A percentile compares a stretch with the other conserved stretches of the same genome.
phyloP scores from a whole-genome alignment of 2,113 vertebrate genomes.

The Sander lucioperca region DNA sequence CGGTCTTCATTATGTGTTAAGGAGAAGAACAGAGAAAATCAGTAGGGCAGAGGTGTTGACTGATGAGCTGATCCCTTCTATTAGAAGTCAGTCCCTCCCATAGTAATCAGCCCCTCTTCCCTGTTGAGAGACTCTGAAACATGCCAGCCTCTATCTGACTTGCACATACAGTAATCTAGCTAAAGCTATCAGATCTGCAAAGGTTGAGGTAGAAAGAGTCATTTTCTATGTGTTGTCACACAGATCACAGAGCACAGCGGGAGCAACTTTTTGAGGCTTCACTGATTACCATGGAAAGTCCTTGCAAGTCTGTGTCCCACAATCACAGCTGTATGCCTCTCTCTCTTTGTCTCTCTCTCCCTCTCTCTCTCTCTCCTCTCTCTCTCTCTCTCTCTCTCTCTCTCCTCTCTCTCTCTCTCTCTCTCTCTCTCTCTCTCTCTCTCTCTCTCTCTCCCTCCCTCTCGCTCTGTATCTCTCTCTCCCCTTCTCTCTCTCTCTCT shows the following conservation, averaged over 20 bases:
- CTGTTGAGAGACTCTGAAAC: neutral
- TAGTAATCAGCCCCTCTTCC: neutral
- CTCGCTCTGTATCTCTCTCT: no score
- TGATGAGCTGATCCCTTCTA: slow-evolving; percentile 10
- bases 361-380: no score
- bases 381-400: no score
- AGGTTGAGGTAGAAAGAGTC: slow-evolving; percentile 25
- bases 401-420: no score
- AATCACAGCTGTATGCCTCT: neutral
- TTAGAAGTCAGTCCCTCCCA: neutral
- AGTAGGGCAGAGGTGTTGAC: slow-evolving; percentile 25
- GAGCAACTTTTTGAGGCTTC: slow-evolving; percentile 6
- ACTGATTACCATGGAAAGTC: neutral
- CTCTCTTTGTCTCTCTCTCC: neutral
- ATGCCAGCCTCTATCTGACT: slow-evolving; percentile 20
- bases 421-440: no score
- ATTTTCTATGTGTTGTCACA: neutral
- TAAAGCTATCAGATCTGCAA: slow-evolving; percentile 26
- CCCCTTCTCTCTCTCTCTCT: no score
- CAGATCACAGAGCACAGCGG: neutral
- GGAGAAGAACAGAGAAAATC: slow-evolving; percentile 24
- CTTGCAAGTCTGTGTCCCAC: neutral
- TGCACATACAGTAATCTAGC: neutral
- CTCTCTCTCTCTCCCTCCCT: no score
- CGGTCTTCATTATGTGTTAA: neutral